Evolutionary conservation across 2,113 vertebrate species (phyloP), one percentile per base, ranked within the genome.

Genomic region (Zapornia atra): DNA sequence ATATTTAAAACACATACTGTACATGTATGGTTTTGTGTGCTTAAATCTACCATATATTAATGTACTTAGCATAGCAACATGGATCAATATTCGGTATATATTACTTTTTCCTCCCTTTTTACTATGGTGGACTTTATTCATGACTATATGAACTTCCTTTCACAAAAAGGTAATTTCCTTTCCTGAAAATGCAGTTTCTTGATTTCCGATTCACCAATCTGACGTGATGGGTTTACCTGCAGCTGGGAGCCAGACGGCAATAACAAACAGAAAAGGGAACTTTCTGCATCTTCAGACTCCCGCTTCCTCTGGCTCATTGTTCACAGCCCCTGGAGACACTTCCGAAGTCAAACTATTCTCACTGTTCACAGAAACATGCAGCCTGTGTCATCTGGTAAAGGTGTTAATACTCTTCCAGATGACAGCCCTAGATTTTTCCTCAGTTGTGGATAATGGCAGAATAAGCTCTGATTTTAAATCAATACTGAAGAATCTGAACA

Each of bases 171-270:
- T 78, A 71, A 97, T 96, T 96, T 96, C 88, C 88, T 96, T 81
- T 80, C 38, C 83, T 94, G 79, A 92, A 96, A 96, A 94, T 22
- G 40, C 40, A 61, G 82, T 86, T 88, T 92, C 82, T 91, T 86
- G 61, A 84, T 93, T 97, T 90, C 89, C 92, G 61, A 86, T 91
- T 65, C 86, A 90, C 71, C 69, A 66, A 0, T 86, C 77, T 78
- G 82, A 93, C 92, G 46, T 96, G 96, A 96, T 96, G 91, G 72
- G 53, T 96, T 95, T 96, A 96, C 94, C 95, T 96, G 97, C 83
- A 95, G 87, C 85, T 95, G 80, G 86, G 78, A 89, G 69, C 61
- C 89, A 95, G 93, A 96, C 59, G 0, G 83, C 46, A 95, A 83
- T 3, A 92, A 79, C 85, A 82, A 93, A 82, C 21, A 94, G 54